Evolutionary conservation across 2,113 vertebrate genomes (phyloP).

Genomic region (Melanostigma gelatinosum): DNA sequence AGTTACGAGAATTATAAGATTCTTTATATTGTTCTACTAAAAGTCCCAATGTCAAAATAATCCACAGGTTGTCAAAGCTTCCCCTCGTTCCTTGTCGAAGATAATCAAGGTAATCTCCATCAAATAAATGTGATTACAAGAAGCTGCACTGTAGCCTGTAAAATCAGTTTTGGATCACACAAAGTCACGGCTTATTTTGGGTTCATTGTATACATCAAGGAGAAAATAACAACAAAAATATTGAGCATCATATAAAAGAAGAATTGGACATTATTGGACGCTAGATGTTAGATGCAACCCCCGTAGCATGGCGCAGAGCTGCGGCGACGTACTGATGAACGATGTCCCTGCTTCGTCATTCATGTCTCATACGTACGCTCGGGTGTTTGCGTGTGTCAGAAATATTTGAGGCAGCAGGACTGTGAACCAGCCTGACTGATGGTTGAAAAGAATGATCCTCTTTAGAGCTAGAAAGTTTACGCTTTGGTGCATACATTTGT

Average conservation of each 20-base stretch:
- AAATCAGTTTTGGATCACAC: not conserved
- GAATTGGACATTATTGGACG: not conserved
- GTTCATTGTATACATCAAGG: not conserved
- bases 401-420: constrained; percentile 43
- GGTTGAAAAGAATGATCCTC: constrained; percentile 68
- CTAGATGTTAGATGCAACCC: not conserved
- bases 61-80: constrained; percentile 16
- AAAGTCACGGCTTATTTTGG: constrained; percentile 8
- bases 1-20: constrained; percentile 14
- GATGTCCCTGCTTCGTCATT: constrained; percentile 40
- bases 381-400: constrained; percentile 41
- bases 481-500: constrained; percentile 60
- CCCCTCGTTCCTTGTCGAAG: not conserved
- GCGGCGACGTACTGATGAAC: constrained; percentile 34
- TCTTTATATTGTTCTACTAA: constrained; percentile 11
- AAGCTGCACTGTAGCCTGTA: not conserved
- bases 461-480: constrained; percentile 60
- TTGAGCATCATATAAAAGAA: not conserved
- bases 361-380: constrained; percentile 23
- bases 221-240: not conserved
- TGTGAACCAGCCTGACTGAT: constrained; percentile 56
- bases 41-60: constrained; percentile 26
- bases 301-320: not conserved
- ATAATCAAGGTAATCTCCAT: constrained; percentile 14
- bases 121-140: constrained; percentile 3